A percentile compares a stretch with the other conserved stretches of the same genome.
These are phyloP conservation scores for Podarcis muralis DNA, from an alignment of 2,113 vertebrate genomes.

Conservation along the genomic window DNA sequence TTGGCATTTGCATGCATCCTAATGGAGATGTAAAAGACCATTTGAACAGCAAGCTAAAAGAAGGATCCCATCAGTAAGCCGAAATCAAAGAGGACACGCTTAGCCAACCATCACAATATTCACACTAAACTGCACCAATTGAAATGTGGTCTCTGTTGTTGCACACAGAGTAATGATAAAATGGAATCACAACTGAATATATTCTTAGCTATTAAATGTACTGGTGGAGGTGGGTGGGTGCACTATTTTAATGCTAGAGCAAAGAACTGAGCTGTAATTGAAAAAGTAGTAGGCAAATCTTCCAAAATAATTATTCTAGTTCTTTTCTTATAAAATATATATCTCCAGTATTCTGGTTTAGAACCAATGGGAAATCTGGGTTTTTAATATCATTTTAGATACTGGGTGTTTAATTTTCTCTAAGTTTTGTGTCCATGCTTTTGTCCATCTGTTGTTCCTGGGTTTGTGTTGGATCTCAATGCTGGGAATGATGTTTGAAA, in stretches of 20 bases:
- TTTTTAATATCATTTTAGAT: background rate
- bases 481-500: background rate
- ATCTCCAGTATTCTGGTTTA: too few relatives aligned
- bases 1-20: background rate
- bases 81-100: background rate
- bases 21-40: background rate
- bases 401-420: background rate
- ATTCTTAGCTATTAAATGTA: background rate
- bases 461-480: background rate
- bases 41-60: background rate
- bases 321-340: too few relatives aligned
- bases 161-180: fast-evolving
- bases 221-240: background rate
- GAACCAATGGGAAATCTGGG: too few relatives aligned
- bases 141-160: background rate
- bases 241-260: too few relatives aligned
- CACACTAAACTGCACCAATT: background rate
- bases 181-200: background rate
- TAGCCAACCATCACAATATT: background rate
- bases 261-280: background rate
- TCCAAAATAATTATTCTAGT: too few relatives aligned
- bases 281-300: background rate
- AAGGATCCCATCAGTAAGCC: background rate
- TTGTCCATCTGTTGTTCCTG: background rate
- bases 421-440: background rate